Conservation (phyloP, 2,888 invertebrate species). For the Napeogenes inachia region DNA sequence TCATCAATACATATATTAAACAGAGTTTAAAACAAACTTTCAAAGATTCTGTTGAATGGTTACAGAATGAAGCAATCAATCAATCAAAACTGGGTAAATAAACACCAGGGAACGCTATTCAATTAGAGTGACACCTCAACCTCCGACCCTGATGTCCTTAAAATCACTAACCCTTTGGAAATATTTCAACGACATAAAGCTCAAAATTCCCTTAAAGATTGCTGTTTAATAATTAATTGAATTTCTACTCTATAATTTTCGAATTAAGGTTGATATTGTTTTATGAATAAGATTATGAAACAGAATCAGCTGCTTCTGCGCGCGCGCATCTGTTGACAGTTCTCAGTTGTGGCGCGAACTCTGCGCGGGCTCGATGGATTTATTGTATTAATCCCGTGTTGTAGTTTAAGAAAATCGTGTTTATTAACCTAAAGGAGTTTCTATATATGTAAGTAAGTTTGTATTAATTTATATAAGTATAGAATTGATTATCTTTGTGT, state of each 20-base stretch:
- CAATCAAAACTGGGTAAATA: slow-evolving; percentile 1
- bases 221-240: background rate
- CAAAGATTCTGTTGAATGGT: background rate
- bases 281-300: slow-evolving; percentile 31
- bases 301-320: slow-evolving; percentile 53
- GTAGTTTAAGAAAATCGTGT: slow-evolving; percentile 26
- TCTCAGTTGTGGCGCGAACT: slow-evolving; percentile 60
- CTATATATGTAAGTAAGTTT: slow-evolving; percentile 17
- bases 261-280: slow-evolving; percentile 34
- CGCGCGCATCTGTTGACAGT: slow-evolving; percentile 42
- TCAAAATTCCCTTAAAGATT: slow-evolving; percentile 15
- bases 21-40: too few species aligned
- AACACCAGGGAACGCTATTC: background rate
- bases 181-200: slow-evolving; percentile 12
- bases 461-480: background rate
- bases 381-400: slow-evolving; percentile 34
- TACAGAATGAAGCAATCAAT: slow-evolving; percentile 1
- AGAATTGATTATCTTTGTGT: too few species aligned
- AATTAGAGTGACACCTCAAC: slow-evolving; percentile 17
- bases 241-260: slow-evolving; percentile 17
- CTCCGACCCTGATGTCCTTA: slow-evolving; percentile 1
- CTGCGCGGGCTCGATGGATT: slow-evolving; percentile 45
- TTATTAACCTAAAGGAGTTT: slow-evolving; percentile 16
- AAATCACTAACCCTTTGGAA: background rate
- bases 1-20: too few species aligned